phyloP scores from a whole-genome alignment of 2,797 vertebrate species.

The Carapus acus region DNA sequence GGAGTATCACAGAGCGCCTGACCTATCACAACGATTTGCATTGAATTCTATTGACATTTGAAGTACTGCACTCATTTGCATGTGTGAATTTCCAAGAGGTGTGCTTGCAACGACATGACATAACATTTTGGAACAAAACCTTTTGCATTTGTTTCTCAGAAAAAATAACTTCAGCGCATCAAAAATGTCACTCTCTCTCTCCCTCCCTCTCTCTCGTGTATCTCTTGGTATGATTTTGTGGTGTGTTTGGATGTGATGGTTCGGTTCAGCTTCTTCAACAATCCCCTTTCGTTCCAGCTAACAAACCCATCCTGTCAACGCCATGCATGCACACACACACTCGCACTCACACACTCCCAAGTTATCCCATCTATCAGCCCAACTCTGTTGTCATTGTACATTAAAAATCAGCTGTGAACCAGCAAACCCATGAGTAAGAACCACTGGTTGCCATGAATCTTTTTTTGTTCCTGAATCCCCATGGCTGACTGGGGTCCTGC shows the following conservation, averaged over 20 bases:
- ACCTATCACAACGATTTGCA: conserved; percentile 4
- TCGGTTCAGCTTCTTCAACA: conserved; percentile 53
- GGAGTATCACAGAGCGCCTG: conserved; percentile 6
- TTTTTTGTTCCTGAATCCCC: conserved; percentile 65
- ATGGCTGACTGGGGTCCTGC: conserved; percentile 52
- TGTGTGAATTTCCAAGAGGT: not conserved
- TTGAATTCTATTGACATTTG: conserved; percentile 7
- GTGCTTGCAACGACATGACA: conserved; percentile 14
- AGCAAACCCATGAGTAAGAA: conserved; percentile 42
- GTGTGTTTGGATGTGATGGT: conserved; percentile 44
- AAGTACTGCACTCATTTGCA: not conserved
- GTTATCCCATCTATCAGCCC: conserved; percentile 13
- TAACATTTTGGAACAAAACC: conserved; percentile 49
- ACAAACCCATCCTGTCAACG: conserved; percentile 25
- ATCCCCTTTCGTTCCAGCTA: conserved; percentile 26
- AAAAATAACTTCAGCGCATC: conserved; percentile 55
- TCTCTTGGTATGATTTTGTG: conserved; percentile 41
- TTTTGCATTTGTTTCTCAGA: conserved; percentile 42
- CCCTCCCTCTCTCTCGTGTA: conserved; percentile 41
- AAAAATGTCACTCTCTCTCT: conserved; percentile 44
- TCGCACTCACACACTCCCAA: conserved; percentile 5
- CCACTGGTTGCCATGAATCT: conserved; percentile 39
- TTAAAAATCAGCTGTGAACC: conserved; percentile 29
- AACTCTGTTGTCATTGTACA: conserved; percentile 30
- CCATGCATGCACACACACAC: conserved; percentile 11